These are phyloP conservation scores for Drosophila diplacantha DNA, from an alignment of 2,888 invertebrate genomes.

Conservation along the genomic window DNA sequence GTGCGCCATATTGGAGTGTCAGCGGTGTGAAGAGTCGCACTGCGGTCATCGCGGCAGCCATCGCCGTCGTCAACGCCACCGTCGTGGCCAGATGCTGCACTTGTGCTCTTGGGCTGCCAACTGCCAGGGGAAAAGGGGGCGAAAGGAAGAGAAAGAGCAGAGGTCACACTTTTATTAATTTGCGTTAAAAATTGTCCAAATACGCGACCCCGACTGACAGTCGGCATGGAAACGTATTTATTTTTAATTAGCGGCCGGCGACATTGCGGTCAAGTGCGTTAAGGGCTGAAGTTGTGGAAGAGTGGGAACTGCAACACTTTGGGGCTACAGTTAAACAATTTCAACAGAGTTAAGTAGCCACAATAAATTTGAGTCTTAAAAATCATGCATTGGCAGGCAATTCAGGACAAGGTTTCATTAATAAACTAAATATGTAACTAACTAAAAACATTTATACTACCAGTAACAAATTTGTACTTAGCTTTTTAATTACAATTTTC, in stretches of 20 bases:
- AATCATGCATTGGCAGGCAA: no score
- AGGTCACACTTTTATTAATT: constrained; percentile 51
- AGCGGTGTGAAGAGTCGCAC: constrained; percentile 53
- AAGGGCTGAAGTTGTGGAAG: constrained; percentile 27
- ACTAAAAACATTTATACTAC: neutral
- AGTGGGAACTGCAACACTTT: neutral
- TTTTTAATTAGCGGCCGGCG: constrained; percentile 66
- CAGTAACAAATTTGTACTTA: no score
- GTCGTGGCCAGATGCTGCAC: constrained; percentile 37
- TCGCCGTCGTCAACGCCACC: constrained; percentile 41
- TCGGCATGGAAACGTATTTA: constrained; percentile 50
- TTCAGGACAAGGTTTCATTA: neutral
- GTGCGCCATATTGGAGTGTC: constrained; percentile 66
- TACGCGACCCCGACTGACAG: constrained; percentile 53
- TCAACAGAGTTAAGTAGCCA: neutral
- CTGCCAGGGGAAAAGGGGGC: constrained; percentile 23
- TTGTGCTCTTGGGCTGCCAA: constrained; percentile 38
- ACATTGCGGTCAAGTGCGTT: constrained; percentile 63
- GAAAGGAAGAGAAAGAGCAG: constrained; percentile 1
- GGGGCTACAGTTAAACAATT: neutral
- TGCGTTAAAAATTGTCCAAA: constrained; percentile 61
- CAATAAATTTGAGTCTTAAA: no score
- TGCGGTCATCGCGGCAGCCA: constrained; percentile 52
- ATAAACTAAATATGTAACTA: neutral
- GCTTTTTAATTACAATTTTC: neutral